Base-by-base conservation (phyloP, 2,888 invertebrate genomes). In the Xestia xanthographa region DNA sequence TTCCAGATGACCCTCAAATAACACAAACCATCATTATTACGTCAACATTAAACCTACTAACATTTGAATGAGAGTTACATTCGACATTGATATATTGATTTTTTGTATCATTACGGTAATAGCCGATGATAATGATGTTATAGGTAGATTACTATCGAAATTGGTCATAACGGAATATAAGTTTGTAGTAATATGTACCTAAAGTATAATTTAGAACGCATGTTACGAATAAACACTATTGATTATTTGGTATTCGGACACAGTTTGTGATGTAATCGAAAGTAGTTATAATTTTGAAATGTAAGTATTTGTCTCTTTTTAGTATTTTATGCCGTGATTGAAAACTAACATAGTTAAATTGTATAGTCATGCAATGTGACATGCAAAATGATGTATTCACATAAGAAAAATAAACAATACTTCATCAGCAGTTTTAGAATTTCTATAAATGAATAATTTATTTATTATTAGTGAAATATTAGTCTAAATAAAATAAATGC, bases 11-110 rank as follows among this genome's bases (percentile, higher is more conserved):
- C 14, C n/a, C n/a, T n/a, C n/a, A 41, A 45, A 29, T 50, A 60
- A 79, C 43, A 17, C 14, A 62, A 41, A 12, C 43, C 12, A 58
- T 79, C 12, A 79, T 67, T 79, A 70, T 45, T 14, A 69, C 45
- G 66, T 70, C 68, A 69, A 79, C 17, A 79, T 66, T 9, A 29
- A 38, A 50, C 26, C 1, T 41, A 14, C 22, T 1, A 29, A 8
- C 43, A 5, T 63, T 48, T 56, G 48, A 67, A 17, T 75, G 34
- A 66, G 48, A 48, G 34, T 8, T 34, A 68, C 58, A n/a, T 34
- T 66, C n/a, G 56, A 75, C 56, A 74, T 58, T 58, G 66, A 77
- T 26, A 56, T 69, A 80, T 80, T 34, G 66, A 56, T 77, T 69
- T 79, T 53, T 53, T 50, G n/a, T 72, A 63, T 11, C n/a, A 45